Evolutionary conservation across 2,888 invertebrate species (phyloP).

Genomic region (Thecophora atra): DNA sequence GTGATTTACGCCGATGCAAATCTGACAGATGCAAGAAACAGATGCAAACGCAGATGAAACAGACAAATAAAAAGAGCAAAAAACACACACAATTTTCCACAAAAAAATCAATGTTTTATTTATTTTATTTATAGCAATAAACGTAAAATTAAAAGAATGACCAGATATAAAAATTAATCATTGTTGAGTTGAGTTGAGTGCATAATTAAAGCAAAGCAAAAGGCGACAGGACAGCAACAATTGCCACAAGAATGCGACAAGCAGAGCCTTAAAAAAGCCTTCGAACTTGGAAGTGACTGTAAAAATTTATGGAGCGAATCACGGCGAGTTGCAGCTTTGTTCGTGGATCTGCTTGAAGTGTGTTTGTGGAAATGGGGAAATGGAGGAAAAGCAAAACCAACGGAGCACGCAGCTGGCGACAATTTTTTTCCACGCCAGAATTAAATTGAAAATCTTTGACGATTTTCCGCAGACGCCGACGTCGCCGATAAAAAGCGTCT

Average conservation of each 20-base stretch:
- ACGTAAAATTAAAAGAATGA: neutral
- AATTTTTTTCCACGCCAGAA: neutral
- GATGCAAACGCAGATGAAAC: neutral
- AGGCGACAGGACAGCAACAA: constrained; percentile 2
- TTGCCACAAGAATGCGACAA: constrained; percentile 33
- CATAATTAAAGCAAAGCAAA: constrained; percentile 9
- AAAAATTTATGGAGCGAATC: constrained; percentile 25
- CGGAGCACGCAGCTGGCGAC: constrained; percentile 14
- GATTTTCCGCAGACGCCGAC: neutral
- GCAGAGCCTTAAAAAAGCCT: constrained; percentile 24
- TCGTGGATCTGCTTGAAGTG: constrained; percentile 11
- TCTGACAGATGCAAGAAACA: constrained; percentile 10
- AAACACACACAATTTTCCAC: neutral
- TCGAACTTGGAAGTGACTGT: neutral
- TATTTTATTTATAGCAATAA: too few species aligned
- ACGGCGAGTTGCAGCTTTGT: constrained; percentile 11
- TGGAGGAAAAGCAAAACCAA: constrained; percentile 14
- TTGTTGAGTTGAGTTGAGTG: constrained; percentile 17
- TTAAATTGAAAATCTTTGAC: neutral
- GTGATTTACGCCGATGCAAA: constrained; percentile 4
- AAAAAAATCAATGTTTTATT: too few species aligned
- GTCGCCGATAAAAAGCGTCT: neutral
- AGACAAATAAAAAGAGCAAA: neutral
- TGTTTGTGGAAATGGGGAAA: neutral
- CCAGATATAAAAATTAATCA: constrained; percentile 33